Base-by-base conservation (phyloP, 2,797 vertebrate species). In the Mastacembelus armatus region DNA sequence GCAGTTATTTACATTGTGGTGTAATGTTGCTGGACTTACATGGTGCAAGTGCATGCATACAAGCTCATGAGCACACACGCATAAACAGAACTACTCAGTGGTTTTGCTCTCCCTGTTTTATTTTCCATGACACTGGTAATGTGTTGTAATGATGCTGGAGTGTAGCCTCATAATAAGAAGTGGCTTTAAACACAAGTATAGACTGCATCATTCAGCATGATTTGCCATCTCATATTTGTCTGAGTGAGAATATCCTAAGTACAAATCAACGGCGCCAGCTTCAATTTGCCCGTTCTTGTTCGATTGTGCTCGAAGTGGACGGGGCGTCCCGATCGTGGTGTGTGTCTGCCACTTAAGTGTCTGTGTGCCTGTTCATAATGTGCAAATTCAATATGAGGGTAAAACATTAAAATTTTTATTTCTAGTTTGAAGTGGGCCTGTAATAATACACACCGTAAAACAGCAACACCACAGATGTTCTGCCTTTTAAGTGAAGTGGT, bases 1-100 rank as follows among this genome's bases (percentile, higher is more conserved):
- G 43, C 80, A 66, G 43, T 66, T 86, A 80, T 90, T 90, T 87
- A 83, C 12, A 59, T 58, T 75, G 78, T 54, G 72, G 83, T 81
- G 48, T 65, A 59, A 58, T 45, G 67, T 70, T 48, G 58, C 73
- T 65, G 60, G 57, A 78, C 61, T 38, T 45, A 21, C 61, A 59
- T 24, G 67, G 73, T 65, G 58, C 47, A 63, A 54, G 44, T 39
- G 50, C 70, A 74, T 12, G 51, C 29, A 60, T 14, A 35, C 32
- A 60, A 10, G 56, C 45, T 49, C 39, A 12, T 16, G 29, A 6
- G 7, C 66, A 38, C 29, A 48, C 27, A 45, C 54, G 36, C 8
- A 24, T 5, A 45, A 5, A 55, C 39, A 40, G 18, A 42, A 9
- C 63, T 29, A 5, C 68, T 66, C 35, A 0, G 70, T 40, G 74